Percentiles rank a stretch among this genome's conserved stretches.
Evolutionary conservation across 2,888 invertebrate species (phyloP).

Genomic region (Baronia brevicornis): DNA sequence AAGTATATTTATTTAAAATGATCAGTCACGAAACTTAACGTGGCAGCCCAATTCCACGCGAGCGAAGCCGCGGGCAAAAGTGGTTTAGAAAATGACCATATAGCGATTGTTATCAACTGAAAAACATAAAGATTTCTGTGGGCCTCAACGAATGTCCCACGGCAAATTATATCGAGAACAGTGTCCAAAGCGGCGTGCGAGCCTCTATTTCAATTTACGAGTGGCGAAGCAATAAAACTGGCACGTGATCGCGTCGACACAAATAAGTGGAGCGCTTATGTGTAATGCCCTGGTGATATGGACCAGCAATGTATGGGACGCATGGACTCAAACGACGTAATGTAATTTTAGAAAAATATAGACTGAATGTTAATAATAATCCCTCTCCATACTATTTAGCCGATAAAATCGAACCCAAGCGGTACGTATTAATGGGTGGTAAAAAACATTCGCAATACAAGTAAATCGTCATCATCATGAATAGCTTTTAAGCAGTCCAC

Average conservation of each 20-base stretch:
- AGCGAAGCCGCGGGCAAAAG: constrained; percentile 1
- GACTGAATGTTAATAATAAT: no score
- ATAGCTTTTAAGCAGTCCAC: no score
- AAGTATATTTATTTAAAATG: no score
- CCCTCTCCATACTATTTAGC: no score
- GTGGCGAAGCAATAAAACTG: constrained; percentile 63
- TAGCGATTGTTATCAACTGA: not conserved
- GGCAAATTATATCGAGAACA: constrained; percentile 45
- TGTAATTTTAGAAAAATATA: no score
- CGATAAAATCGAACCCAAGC: no score
- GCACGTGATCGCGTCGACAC: constrained; percentile 65
- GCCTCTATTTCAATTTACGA: constrained; percentile 69
- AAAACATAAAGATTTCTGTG: constrained; percentile 4
- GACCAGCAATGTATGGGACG: constrained; percentile 20
- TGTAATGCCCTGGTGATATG: constrained; percentile 45
- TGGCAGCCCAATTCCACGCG: not conserved
- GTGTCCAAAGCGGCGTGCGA: constrained; percentile 37
- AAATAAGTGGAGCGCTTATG: constrained; percentile 58
- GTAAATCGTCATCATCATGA: no score
- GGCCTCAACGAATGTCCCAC: constrained; percentile 9
- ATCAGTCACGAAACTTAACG: no score
- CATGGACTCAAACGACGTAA: no score
- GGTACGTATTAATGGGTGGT: no score
- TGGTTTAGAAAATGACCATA: not conserved
- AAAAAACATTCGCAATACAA: no score